phyloP scores from a whole-genome alignment of 1,140 invertebrate genomes.

The Diprion similis region DNA sequence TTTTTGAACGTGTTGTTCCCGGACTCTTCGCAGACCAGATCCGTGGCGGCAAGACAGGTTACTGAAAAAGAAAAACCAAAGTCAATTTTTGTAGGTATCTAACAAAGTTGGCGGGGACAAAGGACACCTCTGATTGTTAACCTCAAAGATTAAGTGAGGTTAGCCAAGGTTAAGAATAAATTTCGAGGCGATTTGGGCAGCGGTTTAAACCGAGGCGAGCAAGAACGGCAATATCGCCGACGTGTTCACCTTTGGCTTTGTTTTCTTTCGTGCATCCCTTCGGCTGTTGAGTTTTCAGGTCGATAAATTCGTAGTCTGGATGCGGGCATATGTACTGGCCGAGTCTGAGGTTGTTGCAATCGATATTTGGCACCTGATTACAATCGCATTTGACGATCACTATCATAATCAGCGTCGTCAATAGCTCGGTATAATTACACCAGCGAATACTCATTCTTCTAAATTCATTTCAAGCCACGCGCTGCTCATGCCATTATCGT shows the following conservation, averaged over 20 bases:
- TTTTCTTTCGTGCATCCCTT: conserved; percentile 81
- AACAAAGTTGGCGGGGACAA: too few relatives aligned
- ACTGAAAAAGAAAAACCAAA: conserved; percentile 65
- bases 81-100: too few relatives aligned
- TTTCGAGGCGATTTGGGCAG: too few relatives aligned
- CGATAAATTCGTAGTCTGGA: conserved; percentile 80
- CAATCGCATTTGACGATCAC: background rate
- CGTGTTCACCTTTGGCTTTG: conserved; percentile 72
- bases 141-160: too few relatives aligned
- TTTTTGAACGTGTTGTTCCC: conserved; percentile 82
- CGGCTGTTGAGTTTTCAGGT: conserved; percentile 89
- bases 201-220: too few relatives aligned
- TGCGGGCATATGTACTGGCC: conserved; percentile 89
- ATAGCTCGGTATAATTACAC: too few relatives aligned
- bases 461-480: too few relatives aligned
- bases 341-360: conserved; percentile 77
- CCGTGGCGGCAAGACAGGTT: conserved; percentile 80
- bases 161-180: too few relatives aligned
- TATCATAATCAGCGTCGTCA: background rate
- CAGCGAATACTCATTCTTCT: too few relatives aligned
- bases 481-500: too few relatives aligned
- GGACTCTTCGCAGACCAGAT: conserved; percentile 82
- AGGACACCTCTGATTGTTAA: too few relatives aligned
- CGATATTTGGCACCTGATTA: conserved; percentile 45
- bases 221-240: too few relatives aligned